Percentiles rank a stretch among this genome's conserved stretches.
Conservation (phyloP, 2,797 vertebrate species). For the Scolopax bukidnonensis region DNA sequence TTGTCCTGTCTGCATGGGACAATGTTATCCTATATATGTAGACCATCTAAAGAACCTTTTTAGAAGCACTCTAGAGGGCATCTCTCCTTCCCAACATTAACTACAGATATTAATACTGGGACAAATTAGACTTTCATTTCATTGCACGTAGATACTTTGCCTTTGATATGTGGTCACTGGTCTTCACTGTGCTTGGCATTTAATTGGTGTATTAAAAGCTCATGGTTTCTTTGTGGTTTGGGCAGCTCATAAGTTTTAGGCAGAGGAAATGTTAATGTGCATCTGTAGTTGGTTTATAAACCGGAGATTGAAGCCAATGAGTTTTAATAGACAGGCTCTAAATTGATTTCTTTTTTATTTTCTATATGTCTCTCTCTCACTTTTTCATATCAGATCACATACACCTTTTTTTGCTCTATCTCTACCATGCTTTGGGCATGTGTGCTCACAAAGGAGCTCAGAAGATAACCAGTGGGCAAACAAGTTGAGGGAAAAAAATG, state of each 20-base stretch:
- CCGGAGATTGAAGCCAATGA: not conserved
- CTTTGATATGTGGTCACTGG: not conserved
- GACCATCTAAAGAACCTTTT: not conserved
- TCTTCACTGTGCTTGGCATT: not conserved
- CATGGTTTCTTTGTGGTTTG: not conserved
- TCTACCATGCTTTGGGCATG: not conserved
- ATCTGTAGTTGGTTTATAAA: not conserved
- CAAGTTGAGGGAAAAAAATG: not conserved
- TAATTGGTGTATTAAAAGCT: slow-evolving; percentile 27
- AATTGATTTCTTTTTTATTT: not conserved
- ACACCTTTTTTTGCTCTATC: not conserved
- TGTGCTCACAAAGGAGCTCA: not conserved
- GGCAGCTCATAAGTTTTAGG: not conserved
- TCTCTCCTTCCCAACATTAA: not conserved
- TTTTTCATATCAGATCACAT: not conserved
- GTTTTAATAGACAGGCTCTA: not conserved
- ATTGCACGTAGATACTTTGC: not conserved
- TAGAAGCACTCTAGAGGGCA: not conserved
- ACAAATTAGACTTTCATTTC: not conserved
- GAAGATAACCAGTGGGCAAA: not conserved
- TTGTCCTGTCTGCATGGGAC: not conserved
- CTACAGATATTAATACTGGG: not conserved
- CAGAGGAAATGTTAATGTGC: not conserved
- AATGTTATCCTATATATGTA: not conserved
- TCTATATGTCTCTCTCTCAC: not conserved